phyloP scores from a whole-genome alignment of 2,113 vertebrate species.

The Gobio gobio region DNA sequence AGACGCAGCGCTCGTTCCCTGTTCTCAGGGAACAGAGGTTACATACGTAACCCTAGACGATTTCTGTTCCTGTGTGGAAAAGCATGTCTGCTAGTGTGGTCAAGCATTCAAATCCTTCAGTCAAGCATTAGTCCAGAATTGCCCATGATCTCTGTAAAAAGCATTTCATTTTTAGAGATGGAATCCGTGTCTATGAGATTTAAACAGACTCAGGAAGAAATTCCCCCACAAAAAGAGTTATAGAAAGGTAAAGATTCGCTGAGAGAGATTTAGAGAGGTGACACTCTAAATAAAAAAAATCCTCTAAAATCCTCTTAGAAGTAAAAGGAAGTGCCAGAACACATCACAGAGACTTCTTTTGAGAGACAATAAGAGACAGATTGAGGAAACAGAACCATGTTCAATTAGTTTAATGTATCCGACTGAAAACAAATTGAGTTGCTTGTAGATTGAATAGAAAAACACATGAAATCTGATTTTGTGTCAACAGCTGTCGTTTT shows the following conservation, averaged over 20 bases:
- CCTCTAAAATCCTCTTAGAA: conserved; percentile 4
- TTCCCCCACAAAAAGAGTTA: background rate
- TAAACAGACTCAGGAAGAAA: background rate
- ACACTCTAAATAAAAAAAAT: background rate
- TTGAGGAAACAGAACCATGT: background rate
- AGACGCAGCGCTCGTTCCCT: too few species aligned
- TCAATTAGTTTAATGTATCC: background rate
- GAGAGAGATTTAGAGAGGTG: background rate
- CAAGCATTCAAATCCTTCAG: background rate
- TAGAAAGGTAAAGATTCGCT: background rate
- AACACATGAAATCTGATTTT: background rate
- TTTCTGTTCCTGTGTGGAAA: background rate
- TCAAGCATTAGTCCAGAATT: background rate
- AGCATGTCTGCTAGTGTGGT: background rate
- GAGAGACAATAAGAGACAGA: background rate
- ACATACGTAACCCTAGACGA: too few species aligned
- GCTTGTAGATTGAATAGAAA: background rate
- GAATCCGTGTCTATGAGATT: background rate
- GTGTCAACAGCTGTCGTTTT: too few species aligned
- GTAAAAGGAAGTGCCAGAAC: background rate
- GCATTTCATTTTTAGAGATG: background rate
- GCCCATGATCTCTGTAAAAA: background rate
- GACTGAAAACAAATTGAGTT: background rate
- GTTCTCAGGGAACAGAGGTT: too few species aligned
- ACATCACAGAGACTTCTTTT: background rate